Base-by-base conservation (phyloP, 2,797 vertebrate genomes). In the Coendou prehensilis region DNA sequence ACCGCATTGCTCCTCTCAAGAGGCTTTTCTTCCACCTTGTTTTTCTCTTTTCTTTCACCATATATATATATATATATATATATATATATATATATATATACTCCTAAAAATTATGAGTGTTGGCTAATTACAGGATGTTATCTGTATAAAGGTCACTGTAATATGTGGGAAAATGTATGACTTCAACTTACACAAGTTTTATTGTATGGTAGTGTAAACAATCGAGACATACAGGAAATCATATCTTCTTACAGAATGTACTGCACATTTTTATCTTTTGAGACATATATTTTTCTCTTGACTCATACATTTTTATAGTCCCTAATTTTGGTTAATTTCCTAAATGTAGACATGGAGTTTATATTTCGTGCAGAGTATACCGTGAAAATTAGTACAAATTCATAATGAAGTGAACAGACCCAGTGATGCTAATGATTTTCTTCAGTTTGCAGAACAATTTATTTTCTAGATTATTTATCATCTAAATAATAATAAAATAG, bases 111-210 rank as follows among this genome's bases (percentile, higher is more conserved):
- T 92, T 54, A 80, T 37, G 50, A 80, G 1, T 18, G 33, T 54
- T 85, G 52, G 4, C 78, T 64, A 20, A 71, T 71, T 85, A 84
- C 23, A 20, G 5, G n/a, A 52, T 17, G 2, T n/a, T 47, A 23
- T 75, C 33, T 59, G 30, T 54, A 37, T 69, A 95, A 95, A 97
- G 91, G 89, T 97, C 90, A 96, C 6, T 8, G 10, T 93, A 83
- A 80, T 11, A 28, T 75, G 2, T 33, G 33, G 28, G 15, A 47
- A 96, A 86, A 73, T 56, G 50, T 26, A 73, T 69, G 18, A 63
- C 52, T 56, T 79, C 9, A 57, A 30, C 54, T 92, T 90, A 54
- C 2, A 33, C 3, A 94, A 37, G 6, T 73, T 96, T 97, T 94
- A 94, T 91, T 89, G 54, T 85, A 41, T 37, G 6, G 57, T 81